Percentiles rank a stretch among this genome's conserved stretches.
These are phyloP conservation scores for Eilema griseolum DNA, from an alignment of 2,888 invertebrate species.

Conservation along the genomic window DNA sequence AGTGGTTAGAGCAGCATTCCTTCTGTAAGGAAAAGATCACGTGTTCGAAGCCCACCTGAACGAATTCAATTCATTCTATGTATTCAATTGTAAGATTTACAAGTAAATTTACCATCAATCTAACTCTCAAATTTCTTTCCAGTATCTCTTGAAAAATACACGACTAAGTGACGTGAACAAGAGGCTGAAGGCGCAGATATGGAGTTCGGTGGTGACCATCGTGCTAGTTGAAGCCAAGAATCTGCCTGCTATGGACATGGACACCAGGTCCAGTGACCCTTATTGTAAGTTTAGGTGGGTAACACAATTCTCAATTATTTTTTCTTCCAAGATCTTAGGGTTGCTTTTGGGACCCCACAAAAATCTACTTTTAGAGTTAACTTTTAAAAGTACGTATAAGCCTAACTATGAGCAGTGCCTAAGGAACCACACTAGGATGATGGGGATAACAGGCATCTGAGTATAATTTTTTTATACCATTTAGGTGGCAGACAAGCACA, in stretches of 20 bases:
- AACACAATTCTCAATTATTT: not conserved
- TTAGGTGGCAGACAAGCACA: too few species aligned
- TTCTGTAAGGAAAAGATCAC: too few species aligned
- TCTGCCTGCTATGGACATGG: conserved; percentile 94
- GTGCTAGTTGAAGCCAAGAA: conserved; percentile 98
- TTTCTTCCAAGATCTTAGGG: not conserved
- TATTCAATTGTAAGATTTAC: not conserved
- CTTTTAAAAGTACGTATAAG: too few species aligned
- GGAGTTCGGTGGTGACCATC: conserved; percentile 99
- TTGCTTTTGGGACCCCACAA: not conserved
- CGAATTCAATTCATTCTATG: too few species aligned
- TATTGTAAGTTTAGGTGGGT: conserved; percentile 97
- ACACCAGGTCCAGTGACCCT: conserved; percentile 95
- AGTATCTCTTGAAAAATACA: conserved; percentile 94
- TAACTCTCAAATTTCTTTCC: conserved; percentile 35
- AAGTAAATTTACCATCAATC: not conserved
- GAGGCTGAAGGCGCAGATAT: conserved; percentile 96
- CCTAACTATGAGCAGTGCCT: too few species aligned
- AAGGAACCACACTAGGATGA: too few species aligned
- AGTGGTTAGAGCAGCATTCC: too few species aligned
- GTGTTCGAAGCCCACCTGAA: too few species aligned
- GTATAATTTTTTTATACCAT: too few species aligned
- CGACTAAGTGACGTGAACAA: conserved; percentile 93
- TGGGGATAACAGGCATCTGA: too few species aligned
- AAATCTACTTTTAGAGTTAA: too few species aligned